These are phyloP conservation scores for Xiphophorus hellerii DNA, from an alignment of 2,113 vertebrate genomes.

Conservation along the genomic window DNA sequence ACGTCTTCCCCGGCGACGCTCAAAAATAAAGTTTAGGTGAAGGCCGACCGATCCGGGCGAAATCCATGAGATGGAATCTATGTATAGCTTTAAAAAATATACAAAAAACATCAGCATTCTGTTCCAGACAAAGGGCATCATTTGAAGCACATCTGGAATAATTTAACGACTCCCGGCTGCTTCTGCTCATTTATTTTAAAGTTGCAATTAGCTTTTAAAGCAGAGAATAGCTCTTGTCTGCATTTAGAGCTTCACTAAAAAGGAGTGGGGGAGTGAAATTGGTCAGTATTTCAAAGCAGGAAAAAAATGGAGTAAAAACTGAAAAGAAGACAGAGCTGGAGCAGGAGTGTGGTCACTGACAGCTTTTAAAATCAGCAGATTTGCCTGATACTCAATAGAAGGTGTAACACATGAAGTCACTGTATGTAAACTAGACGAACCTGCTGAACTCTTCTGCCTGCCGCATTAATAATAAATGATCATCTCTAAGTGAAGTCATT, in stretches of 20 bases:
- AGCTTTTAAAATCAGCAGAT: not conserved
- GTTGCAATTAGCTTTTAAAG: not conserved
- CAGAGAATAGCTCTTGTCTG: too few species aligned
- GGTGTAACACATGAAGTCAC: not conserved
- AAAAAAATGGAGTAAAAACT: too few species aligned
- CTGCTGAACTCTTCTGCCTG: not conserved
- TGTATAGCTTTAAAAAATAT: not conserved
- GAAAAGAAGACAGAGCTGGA: too few species aligned
- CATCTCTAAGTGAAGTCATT: not conserved
- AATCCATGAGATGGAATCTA: not conserved
- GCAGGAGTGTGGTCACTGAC: not conserved
- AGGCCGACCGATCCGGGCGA: not conserved
- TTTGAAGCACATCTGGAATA: not conserved
- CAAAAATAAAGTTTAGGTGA: constrained; percentile 17
- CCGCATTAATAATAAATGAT: not conserved
- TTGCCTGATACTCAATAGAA: not conserved
- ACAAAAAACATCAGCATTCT: too few species aligned
- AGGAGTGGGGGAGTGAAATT: too few species aligned
- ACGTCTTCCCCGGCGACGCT: not conserved
- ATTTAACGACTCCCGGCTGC: not conserved
- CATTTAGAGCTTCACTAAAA: too few species aligned
- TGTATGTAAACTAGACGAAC: not conserved
- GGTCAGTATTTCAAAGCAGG: too few species aligned
- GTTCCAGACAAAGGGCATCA: not conserved
- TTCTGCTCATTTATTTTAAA: not conserved